Evolutionary conservation across 2,113 vertebrate genomes (phyloP).

Genomic region (Thryonomys swinderianus): DNA sequence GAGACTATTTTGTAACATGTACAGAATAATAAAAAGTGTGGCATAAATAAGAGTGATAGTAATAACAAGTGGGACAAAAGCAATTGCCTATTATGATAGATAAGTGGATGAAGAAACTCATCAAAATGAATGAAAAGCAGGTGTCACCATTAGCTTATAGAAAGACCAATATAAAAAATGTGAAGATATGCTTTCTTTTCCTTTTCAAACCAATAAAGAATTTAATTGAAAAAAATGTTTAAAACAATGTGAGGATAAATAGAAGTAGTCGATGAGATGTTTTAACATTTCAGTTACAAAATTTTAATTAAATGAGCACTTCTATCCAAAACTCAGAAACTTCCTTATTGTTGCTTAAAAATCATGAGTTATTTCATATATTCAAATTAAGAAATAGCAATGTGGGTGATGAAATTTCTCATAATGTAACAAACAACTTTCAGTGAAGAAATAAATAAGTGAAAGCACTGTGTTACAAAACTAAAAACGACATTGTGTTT

Average conservation of each 20-base stretch:
- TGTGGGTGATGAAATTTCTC: background rate
- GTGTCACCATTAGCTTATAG: background rate
- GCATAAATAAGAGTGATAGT: background rate
- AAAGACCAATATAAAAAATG: background rate
- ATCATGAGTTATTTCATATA: background rate
- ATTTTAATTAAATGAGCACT: background rate
- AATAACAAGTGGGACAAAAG: background rate
- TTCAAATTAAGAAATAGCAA: background rate
- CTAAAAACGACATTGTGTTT: background rate
- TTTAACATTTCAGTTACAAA: background rate
- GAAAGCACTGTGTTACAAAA: slow-evolving; percentile 2
- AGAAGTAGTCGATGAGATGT: accelerated
- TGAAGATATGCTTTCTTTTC: no score
- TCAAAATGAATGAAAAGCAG: background rate
- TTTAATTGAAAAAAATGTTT: no score
- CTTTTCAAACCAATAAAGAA: no score
- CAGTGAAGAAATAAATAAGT: slow-evolving; percentile 34
- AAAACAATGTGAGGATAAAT: background rate
- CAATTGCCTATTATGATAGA: background rate
- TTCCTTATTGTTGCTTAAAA: background rate
- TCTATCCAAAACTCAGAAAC: background rate
- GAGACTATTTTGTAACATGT: background rate
- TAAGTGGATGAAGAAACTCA: background rate
- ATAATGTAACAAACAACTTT: slow-evolving; percentile 7
- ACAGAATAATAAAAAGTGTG: background rate